Conservation (phyloP, 2,113 vertebrate species). For the Notarius lentiginosus region DNA sequence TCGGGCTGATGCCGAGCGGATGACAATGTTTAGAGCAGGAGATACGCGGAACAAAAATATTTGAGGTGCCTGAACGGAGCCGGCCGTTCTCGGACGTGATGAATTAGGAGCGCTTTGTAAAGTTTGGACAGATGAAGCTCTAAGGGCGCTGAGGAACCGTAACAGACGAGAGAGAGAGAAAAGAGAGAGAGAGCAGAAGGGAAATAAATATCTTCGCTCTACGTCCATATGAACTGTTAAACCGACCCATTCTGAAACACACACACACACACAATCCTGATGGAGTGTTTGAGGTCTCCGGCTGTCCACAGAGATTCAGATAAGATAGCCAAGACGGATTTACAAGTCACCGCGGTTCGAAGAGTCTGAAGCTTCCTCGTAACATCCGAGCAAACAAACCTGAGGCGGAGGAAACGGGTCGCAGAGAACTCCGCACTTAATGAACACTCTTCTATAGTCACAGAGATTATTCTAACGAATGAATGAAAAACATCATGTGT, state of each 20-base stretch:
- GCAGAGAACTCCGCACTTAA: background rate
- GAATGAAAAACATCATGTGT: background rate
- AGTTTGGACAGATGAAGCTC: slow-evolving; percentile 44
- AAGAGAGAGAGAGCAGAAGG: background rate
- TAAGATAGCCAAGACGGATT: slow-evolving; percentile 41
- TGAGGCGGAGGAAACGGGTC: background rate
- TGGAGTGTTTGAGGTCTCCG: slow-evolving; percentile 30
- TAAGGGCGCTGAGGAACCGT: background rate
- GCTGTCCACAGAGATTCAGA: slow-evolving; percentile 35
- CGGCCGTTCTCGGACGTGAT: slow-evolving; percentile 20
- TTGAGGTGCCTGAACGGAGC: slow-evolving; percentile 43
- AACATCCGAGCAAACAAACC: slow-evolving; percentile 12
- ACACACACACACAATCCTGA: slow-evolving; percentile 20
- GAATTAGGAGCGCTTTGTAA: slow-evolving; percentile 42
- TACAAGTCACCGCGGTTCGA: slow-evolving; percentile 1
- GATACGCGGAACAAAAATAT: slow-evolving; percentile 43
- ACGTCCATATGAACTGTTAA: slow-evolving; percentile 34
- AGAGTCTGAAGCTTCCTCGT: background rate
- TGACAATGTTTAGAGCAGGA: slow-evolving; percentile 40
- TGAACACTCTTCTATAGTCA: background rate
- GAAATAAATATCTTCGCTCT: background rate
- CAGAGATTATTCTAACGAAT: too few species aligned
- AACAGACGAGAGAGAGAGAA: slow-evolving; percentile 8
- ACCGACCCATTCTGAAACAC: slow-evolving; percentile 17
- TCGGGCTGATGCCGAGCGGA: slow-evolving; percentile 21